Base-by-base conservation (phyloP, 2,797 vertebrate genomes). In the Coreius guichenoti region DNA sequence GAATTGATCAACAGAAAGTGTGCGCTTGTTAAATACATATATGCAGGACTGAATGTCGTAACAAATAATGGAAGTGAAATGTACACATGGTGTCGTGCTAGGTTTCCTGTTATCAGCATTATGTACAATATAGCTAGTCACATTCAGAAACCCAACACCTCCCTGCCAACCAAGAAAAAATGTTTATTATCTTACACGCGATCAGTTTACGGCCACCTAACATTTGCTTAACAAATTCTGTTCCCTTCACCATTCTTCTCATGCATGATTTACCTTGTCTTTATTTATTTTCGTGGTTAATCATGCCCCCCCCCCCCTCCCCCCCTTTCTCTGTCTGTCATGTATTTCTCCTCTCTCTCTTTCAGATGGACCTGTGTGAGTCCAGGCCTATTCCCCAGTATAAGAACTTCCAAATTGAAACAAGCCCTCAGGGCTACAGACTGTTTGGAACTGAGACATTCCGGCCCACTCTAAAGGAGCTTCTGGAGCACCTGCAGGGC, bases 351-450 rank as follows among this genome's bases (percentile, higher is more conserved):
- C 14, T 29, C 21, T 61, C 13, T 75, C 7, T 86, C 70, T 67
- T 72, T 72, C 58, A 95, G 94, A 21, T 88, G 3, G 90, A 94
- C 80, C 47, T 91, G 36, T 90, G 8, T 47, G 89, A 93, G 13
- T 87, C 89, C 51, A 93, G 89, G 39, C 56, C 89, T 5, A 80
- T 92, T 36, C 91, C 86, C 8, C 97, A 97, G 89, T 98, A 98
- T 88, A 99, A 99, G 94, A 99, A 99, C 94, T 99, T 99, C 92
- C 98, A 99, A 94, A 97, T 99, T 0, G 97, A 98, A 81, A 95
- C 97, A 77, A 1, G 36, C 5, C 82, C 93, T 19, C 92, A 94
- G 0, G 95, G 92, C 0, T 99, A 95, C 89, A 94, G 94, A 73
- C 93, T 99, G 6, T 94, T 95, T 0, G 98, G 98, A 77, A 98